A percentile compares a stretch with the other conserved stretches of the same genome.
Evolutionary conservation across 2,113 vertebrate genomes (phyloP).

Genomic region (Lophotis ruficrista): DNA sequence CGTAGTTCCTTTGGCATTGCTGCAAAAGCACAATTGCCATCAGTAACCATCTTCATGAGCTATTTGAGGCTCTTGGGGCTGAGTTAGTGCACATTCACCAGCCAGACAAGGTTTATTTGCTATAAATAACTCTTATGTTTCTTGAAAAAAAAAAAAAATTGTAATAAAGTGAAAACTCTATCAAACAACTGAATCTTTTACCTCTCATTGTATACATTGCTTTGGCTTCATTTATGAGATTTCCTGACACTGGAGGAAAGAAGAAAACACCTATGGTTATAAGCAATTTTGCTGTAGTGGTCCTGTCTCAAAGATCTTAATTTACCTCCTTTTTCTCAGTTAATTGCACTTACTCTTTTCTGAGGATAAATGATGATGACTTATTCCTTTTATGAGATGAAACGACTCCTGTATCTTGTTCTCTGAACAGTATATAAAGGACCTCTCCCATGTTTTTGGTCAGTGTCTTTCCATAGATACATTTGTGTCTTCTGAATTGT

Average conservation of each 20-base stretch:
- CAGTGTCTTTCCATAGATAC: not conserved
- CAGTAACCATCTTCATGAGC: not conserved
- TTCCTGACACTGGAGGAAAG: not conserved
- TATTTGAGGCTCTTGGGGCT: not conserved
- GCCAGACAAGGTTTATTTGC: not conserved
- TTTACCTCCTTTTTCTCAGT: not conserved
- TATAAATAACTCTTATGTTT: not conserved
- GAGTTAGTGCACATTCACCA: not conserved
- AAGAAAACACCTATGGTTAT: not conserved
- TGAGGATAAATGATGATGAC: not conserved
- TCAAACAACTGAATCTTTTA: not conserved
- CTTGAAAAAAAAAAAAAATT: not conserved
- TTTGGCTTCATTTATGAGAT: not conserved
- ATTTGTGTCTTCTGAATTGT: not conserved
- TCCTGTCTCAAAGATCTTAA: not conserved
- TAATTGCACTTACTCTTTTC: not conserved
- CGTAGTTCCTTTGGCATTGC: not conserved
- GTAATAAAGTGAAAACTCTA: not conserved
- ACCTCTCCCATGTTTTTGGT: not conserved
- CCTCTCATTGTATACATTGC: not conserved
- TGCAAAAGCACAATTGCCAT: not conserved
- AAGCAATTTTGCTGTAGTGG: not conserved
- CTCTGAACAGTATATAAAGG: not conserved
- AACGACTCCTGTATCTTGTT: not conserved
- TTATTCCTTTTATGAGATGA: not conserved